Evolutionary conservation across 2,797 vertebrate genomes (phyloP).

Genomic region (Podarcis lilfordi): DNA sequence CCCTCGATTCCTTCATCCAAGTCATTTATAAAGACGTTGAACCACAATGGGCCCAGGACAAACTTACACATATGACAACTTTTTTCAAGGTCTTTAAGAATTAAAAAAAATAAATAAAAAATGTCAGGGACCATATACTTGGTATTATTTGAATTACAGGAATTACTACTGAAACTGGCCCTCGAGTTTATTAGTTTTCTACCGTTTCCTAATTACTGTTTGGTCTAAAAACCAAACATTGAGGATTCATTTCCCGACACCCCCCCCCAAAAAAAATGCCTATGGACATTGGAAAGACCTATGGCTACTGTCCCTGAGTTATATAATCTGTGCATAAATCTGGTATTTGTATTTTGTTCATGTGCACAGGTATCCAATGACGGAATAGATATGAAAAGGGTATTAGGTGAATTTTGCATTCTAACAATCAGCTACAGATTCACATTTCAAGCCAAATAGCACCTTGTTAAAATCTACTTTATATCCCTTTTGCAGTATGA

Average conservation of each 20-base stretch:
- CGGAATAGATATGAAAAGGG: background rate
- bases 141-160: background rate
- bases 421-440: too few species aligned
- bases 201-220: background rate
- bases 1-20: too few species aligned
- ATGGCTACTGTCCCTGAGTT: background rate
- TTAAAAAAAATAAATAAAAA: too few species aligned
- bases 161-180: background rate
- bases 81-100: background rate
- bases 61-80: too few species aligned
- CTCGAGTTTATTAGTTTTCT: background rate
- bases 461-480: too few species aligned
- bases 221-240: background rate
- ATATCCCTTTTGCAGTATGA: background rate
- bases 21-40: too few species aligned
- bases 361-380: background rate
- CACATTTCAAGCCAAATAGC: too few species aligned
- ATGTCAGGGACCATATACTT: background rate
- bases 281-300: background rate
- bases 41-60: too few species aligned
- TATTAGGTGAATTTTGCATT: background rate
- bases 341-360: background rate
- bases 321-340: background rate
- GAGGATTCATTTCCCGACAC: background rate
- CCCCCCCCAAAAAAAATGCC: background rate